Conservation (phyloP, 2,113 vertebrate genomes). For the Crotalus tigris region DNA sequence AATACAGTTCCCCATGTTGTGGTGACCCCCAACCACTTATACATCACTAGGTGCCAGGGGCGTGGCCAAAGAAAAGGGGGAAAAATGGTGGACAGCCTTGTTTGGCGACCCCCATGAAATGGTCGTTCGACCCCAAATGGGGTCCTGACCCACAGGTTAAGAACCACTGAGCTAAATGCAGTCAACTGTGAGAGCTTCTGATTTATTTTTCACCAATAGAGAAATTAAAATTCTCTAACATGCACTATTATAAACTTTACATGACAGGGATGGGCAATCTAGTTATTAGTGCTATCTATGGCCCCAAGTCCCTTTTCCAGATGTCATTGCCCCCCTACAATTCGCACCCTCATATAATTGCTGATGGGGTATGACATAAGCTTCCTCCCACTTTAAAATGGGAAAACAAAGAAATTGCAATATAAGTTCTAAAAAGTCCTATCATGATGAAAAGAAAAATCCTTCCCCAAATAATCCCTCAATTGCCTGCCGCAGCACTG, state of each 20-base stretch:
- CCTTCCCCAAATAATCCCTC: neutral
- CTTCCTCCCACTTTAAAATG: neutral
- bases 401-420: neutral
- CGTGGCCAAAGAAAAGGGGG: too few relatives aligned
- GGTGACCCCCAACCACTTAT: too few relatives aligned
- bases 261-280: neutral
- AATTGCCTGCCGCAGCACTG: neutral
- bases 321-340: neutral
- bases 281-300: neutral
- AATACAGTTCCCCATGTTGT: too few relatives aligned
- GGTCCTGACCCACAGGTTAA: too few relatives aligned
- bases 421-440: neutral
- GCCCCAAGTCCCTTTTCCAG: neutral
- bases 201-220: too few relatives aligned
- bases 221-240: too few relatives aligned
- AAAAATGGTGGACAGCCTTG: too few relatives aligned
- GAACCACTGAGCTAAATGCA: too few relatives aligned
- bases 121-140: too few relatives aligned
- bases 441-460: neutral
- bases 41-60: too few relatives aligned
- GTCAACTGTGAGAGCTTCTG: too few relatives aligned
- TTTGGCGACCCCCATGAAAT: too few relatives aligned
- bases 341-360: accelerated
- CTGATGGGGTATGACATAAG: neutral
- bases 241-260: neutral